These are phyloP conservation scores for Entomyzon cyanotis DNA, from an alignment of 2,113 vertebrate genomes.

Conservation along the genomic window DNA sequence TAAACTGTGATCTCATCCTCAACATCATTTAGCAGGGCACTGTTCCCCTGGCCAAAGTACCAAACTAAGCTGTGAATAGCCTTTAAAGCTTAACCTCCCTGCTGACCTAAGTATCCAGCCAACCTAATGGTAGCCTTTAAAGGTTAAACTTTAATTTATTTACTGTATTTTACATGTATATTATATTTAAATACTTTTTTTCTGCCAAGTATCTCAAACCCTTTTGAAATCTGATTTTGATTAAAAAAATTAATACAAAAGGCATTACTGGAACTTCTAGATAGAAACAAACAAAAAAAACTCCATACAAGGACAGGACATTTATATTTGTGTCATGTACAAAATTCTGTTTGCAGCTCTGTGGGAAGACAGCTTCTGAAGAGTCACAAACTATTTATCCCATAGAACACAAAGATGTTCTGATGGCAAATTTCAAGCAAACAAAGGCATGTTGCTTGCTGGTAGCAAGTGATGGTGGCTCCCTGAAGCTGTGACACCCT, in stretches of 20 bases:
- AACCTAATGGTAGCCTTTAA: not conserved
- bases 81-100: not conserved
- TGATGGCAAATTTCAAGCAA: not conserved
- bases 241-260: not conserved
- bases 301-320: not conserved
- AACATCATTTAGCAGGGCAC: not conserved
- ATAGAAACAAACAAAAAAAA: not conserved
- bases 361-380: not conserved
- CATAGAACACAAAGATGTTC: not conserved
- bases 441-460: rapidly evolving
- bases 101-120: not conserved
- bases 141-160: not conserved
- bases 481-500: not conserved
- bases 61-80: not conserved
- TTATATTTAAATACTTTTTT: not conserved
- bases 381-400: not conserved
- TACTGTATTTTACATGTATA: not conserved
- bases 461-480: rapidly evolving
- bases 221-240: not conserved
- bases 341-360: not conserved
- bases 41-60: not conserved
- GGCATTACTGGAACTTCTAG: not conserved
- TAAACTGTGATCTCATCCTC: not conserved
- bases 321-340: not conserved
- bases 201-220: not conserved